Percentiles rank a stretch among this genome's conserved stretches.
Evolutionary conservation across 2,797 vertebrate species (phyloP).

Genomic region (Fringilla coelebs): DNA sequence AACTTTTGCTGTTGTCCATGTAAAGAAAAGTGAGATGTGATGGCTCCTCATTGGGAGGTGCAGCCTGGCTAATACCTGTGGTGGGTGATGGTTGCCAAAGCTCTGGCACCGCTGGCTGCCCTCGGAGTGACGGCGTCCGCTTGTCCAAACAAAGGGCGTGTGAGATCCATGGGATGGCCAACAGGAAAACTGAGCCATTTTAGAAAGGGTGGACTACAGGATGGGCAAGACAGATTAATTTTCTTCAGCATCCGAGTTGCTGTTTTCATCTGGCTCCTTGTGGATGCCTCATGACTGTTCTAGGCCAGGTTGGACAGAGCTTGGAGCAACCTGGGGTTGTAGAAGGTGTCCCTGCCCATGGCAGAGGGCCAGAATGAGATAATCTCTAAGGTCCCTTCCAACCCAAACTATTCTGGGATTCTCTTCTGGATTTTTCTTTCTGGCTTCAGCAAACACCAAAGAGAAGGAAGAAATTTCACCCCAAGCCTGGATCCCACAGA

Average conservation of each 20-base stretch:
- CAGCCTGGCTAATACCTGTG: not conserved
- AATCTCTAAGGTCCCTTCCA: not conserved
- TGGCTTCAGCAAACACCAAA: not conserved
- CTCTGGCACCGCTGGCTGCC: accelerated
- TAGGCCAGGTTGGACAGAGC: accelerated
- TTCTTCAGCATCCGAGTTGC: not conserved
- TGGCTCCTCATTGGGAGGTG: accelerated
- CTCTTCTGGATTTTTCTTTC: not conserved
- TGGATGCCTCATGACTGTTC: not conserved
- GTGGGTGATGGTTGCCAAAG: accelerated
- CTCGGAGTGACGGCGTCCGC: accelerated
- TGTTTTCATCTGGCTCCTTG: not conserved
- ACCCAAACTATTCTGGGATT: not conserved
- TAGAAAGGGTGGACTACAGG: not conserved
- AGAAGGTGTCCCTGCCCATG: not conserved
- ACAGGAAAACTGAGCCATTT: not conserved
- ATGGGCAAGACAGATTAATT: not conserved
- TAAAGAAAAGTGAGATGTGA: accelerated
- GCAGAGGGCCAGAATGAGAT: not conserved
- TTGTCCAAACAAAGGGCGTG: not conserved
- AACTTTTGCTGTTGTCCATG: not conserved
- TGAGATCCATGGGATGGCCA: not conserved
- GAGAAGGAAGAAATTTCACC: not conserved
- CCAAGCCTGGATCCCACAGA: accelerated
- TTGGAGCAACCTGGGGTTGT: not conserved